Evolutionary conservation across 2,797 vertebrate species (phyloP), one percentile per base, ranked within the genome.

Genomic region (Enteromius viviparus): DNA sequence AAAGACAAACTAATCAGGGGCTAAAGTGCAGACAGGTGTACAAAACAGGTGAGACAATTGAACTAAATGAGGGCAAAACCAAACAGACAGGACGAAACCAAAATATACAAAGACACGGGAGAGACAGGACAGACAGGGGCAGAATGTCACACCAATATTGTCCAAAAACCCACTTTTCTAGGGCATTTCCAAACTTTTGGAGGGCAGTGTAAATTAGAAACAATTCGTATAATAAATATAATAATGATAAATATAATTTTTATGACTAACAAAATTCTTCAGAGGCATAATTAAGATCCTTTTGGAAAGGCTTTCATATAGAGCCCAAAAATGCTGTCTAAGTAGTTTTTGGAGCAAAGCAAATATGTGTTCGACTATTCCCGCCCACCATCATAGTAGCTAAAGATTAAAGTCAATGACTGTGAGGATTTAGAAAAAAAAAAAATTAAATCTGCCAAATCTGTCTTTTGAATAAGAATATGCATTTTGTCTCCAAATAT

Each of bases 321-420:
- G 3, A 23, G 15, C 15, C 8, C 26, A 29, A 19, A 49, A 29
- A 70, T 29, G 15, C 45, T 71, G 23, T 45, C 26, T 64, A 9
- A 0, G 6, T 64, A 9, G 62, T 23, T 71, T 71, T 71, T 71
- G 69, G n/a, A 49, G 69, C 42, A 29, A 9, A 71, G 40, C 40
- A 70, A 71, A 71, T 64, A 26, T 71, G 42, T 49, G 69, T 71
- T 49, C 5, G 8, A 71, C 49, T 72, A 72, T 49, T 71, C 29
- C 8, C 15, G 1, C 45, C 15, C 23, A 49, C 69, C 26, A 72
- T 51, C 23, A 70, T 70, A 47, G n/a, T 47, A 49, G 23, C 69
- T 49, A 29, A 71, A 71, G 69, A 72, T 51, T 10, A 32, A 29
- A 71, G 15, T 72, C 45, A 72, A 72, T 51, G 70, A 32, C 70